These are phyloP conservation scores for Gyps fulvus DNA, from an alignment of 2,113 vertebrate genomes.

Conservation along the genomic window DNA sequence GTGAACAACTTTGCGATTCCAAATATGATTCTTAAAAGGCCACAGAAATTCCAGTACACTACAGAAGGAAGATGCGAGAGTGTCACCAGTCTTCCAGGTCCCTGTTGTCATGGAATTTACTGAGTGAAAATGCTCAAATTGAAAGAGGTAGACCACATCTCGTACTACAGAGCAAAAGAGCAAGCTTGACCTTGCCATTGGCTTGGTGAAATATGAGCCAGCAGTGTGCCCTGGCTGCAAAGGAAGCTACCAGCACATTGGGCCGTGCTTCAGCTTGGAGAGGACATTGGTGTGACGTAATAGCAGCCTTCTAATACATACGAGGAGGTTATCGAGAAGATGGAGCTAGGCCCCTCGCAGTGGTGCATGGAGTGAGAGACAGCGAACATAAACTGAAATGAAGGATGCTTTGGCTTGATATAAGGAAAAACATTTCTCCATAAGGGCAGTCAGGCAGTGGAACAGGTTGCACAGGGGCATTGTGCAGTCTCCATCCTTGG, in stretches of 20 bases:
- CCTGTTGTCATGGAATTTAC: not conserved
- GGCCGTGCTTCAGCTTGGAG: not conserved
- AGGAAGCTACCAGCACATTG: not conserved
- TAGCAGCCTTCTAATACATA: not conserved
- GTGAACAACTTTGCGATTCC: not conserved
- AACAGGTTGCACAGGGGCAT: not conserved
- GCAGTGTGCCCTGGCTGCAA: not conserved
- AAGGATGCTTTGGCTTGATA: not conserved
- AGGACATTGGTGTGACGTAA: not conserved
- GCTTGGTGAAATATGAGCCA: not conserved
- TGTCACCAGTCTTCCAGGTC: not conserved
- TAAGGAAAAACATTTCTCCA: rapidly evolving
- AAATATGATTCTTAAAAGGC: not conserved
- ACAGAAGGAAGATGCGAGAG: not conserved
- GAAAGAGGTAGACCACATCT: not conserved
- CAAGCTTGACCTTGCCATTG: not conserved
- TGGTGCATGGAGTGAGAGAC: not conserved
- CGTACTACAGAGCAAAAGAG: not conserved
- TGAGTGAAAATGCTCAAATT: not conserved
- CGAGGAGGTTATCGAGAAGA: not conserved
- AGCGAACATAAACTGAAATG: not conserved
- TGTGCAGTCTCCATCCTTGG: not conserved
- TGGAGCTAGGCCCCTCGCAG: not conserved
- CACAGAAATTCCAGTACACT: not conserved
- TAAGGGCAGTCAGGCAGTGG: not conserved